A percentile compares a stretch with the other conserved stretches of the same genome.
Conservation (phyloP, 2,797 vertebrate genomes). For the Spinibarbus caldwelli region DNA sequence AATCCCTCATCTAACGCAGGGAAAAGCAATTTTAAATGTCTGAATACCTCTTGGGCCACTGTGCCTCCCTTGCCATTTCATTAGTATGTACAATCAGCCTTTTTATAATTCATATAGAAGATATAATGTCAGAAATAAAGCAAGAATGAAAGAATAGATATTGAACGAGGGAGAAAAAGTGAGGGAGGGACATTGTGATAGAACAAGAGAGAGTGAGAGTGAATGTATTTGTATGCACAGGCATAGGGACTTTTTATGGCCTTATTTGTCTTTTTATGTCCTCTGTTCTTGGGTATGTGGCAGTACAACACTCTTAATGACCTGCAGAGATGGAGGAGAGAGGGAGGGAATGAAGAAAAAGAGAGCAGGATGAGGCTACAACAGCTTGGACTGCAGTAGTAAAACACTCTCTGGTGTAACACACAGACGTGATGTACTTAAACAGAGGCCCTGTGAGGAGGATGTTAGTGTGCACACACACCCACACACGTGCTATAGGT, state of each 20-base stretch:
- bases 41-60: background rate
- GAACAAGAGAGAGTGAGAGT: slow-evolving; percentile 10
- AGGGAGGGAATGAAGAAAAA: slow-evolving; percentile 40
- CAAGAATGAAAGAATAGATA: slow-evolving; percentile 18
- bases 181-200: background rate
- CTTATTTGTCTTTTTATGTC: slow-evolving; percentile 84
- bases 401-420: slow-evolving; percentile 55
- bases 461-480: slow-evolving; percentile 8
- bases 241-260: slow-evolving; percentile 78
- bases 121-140: slow-evolving; percentile 10
- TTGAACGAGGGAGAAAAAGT: background rate
- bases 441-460: slow-evolving; percentile 33
- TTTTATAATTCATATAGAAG: slow-evolving; percentile 28
- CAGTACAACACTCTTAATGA: slow-evolving; percentile 74
- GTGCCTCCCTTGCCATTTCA: background rate
- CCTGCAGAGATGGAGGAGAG: slow-evolving; percentile 44
- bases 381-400: slow-evolving; percentile 54
- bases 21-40: background rate
- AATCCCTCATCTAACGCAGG: background rate
- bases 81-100: slow-evolving; percentile 6
- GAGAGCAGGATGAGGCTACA: slow-evolving; percentile 52
- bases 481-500: background rate
- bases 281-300: slow-evolving; percentile 76
- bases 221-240: slow-evolving; percentile 81
- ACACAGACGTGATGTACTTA: slow-evolving; percentile 53